phyloP scores from a whole-genome alignment of 2,888 invertebrate genomes.

The Leptogaster cylindrica region DNA sequence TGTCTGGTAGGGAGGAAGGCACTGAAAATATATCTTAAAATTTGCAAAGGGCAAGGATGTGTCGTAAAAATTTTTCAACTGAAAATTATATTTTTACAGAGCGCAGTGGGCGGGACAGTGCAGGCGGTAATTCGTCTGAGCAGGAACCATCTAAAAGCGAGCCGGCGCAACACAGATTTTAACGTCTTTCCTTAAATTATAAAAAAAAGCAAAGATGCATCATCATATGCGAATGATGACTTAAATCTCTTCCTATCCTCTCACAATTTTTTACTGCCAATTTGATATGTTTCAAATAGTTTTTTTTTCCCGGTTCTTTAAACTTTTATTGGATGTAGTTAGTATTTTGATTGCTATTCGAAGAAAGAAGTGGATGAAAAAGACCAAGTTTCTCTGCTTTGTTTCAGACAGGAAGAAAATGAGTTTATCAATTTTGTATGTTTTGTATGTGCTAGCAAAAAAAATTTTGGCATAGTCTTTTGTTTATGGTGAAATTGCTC shows the following conservation, averaged over 20 bases:
- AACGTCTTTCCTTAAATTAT: conserved; percentile 15
- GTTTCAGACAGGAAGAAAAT: conserved; percentile 28
- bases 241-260: background rate
- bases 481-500: background rate
- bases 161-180: background rate
- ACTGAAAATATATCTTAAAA: no score
- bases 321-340: background rate
- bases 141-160: conserved; percentile 1
- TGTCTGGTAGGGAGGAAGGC: no score
- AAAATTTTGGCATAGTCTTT: no score
- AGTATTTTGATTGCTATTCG: no score
- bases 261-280: no score
- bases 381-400: conserved; percentile 15
- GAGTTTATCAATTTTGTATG: no score
- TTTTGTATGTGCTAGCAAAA: conserved; percentile 11
- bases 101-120: background rate
- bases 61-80: conserved; percentile 15
- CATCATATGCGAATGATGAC: conserved; percentile 17
- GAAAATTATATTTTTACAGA: conserved; percentile 5
- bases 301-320: background rate
- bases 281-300: background rate
- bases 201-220: background rate
- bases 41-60: background rate
- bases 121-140: background rate
- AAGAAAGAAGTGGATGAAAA: background rate